phyloP scores from a whole-genome alignment of 2,113 vertebrate genomes.

The Hippoglossus stenolepis region DNA sequence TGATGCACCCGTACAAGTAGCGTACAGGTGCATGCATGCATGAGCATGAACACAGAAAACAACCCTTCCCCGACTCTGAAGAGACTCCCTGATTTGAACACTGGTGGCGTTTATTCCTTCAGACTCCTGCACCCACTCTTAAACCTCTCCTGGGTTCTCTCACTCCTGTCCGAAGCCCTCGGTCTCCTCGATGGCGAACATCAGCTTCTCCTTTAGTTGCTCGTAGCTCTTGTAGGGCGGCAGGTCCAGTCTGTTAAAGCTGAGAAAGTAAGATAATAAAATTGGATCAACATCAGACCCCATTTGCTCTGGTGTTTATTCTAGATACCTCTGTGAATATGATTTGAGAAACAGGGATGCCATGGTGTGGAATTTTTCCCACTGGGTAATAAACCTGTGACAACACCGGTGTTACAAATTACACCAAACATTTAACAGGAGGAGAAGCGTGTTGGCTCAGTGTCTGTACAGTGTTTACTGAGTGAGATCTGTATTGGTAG shows the following conservation, averaged over 20 bases:
- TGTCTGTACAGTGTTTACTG: no score
- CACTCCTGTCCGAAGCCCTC: constrained; percentile 98
- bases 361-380: no score
- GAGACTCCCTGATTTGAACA: constrained; percentile 68
- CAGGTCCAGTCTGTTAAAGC: constrained; percentile 97
- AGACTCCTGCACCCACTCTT: constrained; percentile 6
- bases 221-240: constrained; percentile 99
- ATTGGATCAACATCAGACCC: neutral
- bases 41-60: constrained; percentile 31
- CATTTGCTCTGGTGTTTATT: neutral
- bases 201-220: constrained; percentile 96
- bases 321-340: neutral
- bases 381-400: no score
- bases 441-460: no score
- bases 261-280: constrained; percentile 52
- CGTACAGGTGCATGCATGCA: constrained; percentile 25
- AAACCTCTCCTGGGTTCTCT: constrained; percentile 2
- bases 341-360: neutral
- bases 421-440: no score
- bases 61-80: constrained; percentile 9
- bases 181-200: constrained; percentile 99
- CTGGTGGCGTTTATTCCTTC: constrained; percentile 23
- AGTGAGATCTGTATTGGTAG: no score
- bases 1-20: constrained; percentile 10
- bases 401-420: neutral